Evolutionary conservation across 2,113 vertebrate species (phyloP), one percentile per base, ranked within the genome.

Genomic region (Dasyurus viverrinus): DNA sequence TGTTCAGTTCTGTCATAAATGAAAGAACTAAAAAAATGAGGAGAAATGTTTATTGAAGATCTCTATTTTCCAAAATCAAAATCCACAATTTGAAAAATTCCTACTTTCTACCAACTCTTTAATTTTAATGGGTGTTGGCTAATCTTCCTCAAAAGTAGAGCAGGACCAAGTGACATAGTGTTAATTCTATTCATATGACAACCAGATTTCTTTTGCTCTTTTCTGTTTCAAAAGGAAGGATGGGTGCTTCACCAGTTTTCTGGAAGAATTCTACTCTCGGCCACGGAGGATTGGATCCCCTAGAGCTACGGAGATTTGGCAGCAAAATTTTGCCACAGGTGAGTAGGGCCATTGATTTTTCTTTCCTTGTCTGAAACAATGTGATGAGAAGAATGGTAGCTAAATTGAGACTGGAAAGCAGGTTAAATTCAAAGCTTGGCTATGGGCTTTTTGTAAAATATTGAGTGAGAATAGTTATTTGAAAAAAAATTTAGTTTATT

Each of bases 211-310:
- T 98, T 93, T 98, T 96, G 90, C 94, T 98, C 90, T 98, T 95
- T 98, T 97, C 97, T 97, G 92, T 97, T 98, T 93, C 94, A 95
- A 95, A 98, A 98, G 97, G 98, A 98, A 96, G 97, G 97, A 94
- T 98, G 91, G 91, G 98, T 97, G 93, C 97, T 97, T 98, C 97
- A 97, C 97, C 93, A 98, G 97, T 96, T 98, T 95, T 97, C 94
- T 98, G 94, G 97, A 94, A 96, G 96, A 96, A 98, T 96, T 97
- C 97, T 89, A 95, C 98, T 91, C 95, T 93, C 93, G 97, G 97
- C 93, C 97, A 98, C 23, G 90, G 98, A 94, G 97, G 98, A 92
- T 96, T 98, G 97, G 96, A 98, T 97, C 95, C 90, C 54, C 47
- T 54, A 91, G 97, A 98, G 97, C 96, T 96, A 93, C 92, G 96